Percentiles rank a stretch among this genome's conserved stretches.
These are phyloP conservation scores for Drosophila koepferae DNA, from an alignment of 2,888 invertebrate species.

Conservation along the genomic window DNA sequence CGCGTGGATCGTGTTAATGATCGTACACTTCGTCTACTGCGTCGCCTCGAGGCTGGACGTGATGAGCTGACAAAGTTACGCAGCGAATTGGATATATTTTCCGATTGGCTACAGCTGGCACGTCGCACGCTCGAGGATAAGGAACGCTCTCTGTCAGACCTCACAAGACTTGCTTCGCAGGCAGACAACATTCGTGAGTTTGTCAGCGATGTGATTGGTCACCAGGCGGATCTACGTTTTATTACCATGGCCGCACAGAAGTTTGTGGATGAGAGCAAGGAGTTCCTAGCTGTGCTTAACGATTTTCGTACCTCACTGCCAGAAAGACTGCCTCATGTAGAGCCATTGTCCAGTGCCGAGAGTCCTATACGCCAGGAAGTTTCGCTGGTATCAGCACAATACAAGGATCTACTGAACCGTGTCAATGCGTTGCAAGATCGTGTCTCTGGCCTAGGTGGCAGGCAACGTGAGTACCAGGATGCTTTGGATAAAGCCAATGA, in stretches of 20 bases:
- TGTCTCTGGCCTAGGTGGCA: slow-evolving; percentile 91
- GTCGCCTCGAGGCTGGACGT: slow-evolving; percentile 91
- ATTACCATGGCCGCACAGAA: slow-evolving; percentile 98
- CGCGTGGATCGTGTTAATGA: slow-evolving; percentile 93
- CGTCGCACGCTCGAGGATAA: slow-evolving; percentile 93
- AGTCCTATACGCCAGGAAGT: slow-evolving; percentile 92
- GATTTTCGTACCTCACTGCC: slow-evolving; percentile 94
- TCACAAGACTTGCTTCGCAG: slow-evolving; percentile 90
- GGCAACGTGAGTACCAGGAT: slow-evolving; percentile 92
- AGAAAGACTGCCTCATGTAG: slow-evolving; percentile 92
- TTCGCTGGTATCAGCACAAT: slow-evolving; percentile 91
- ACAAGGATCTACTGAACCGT: slow-evolving; percentile 92
- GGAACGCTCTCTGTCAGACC: slow-evolving; percentile 92
- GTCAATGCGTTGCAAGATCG: slow-evolving; percentile 94
- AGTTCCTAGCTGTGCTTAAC: slow-evolving; percentile 93
- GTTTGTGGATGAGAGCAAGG: slow-evolving; percentile 97
- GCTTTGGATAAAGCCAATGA: slow-evolving; percentile 92
- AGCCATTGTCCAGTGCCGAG: slow-evolving; percentile 89
- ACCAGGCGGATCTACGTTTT: slow-evolving; percentile 97
- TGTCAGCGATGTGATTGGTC: slow-evolving; percentile 96
- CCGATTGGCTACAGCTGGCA: slow-evolving; percentile 93
- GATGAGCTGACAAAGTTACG: slow-evolving; percentile 96
- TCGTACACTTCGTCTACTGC: slow-evolving; percentile 91
- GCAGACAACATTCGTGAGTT: slow-evolving; percentile 94
- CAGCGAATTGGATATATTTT: slow-evolving; percentile 92